phyloP scores from a whole-genome alignment of 2,888 invertebrate genomes.

The Argyresthia albistria region DNA sequence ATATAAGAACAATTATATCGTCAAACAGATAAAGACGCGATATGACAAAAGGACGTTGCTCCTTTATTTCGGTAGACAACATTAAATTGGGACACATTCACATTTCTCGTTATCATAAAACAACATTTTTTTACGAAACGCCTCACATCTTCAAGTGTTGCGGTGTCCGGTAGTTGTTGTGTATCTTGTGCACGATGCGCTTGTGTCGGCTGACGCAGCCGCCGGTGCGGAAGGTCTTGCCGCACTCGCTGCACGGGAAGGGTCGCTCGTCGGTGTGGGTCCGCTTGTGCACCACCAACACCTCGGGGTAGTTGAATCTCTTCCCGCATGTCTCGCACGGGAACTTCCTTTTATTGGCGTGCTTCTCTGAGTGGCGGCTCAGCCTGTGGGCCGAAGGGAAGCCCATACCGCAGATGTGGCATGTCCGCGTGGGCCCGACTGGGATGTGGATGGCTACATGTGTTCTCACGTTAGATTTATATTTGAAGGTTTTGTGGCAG shows the following conservation, averaged over 20 bases:
- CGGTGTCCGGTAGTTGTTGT: too few species aligned
- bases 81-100: slow-evolving; percentile 7
- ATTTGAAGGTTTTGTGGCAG: slow-evolving; percentile 63
- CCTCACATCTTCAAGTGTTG: too few species aligned
- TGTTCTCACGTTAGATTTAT: slow-evolving; percentile 54
- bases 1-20: not conserved
- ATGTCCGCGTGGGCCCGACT: slow-evolving; percentile 54
- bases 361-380: slow-evolving; percentile 60
- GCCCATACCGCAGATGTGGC: slow-evolving; percentile 65
- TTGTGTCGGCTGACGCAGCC: slow-evolving; percentile 62
- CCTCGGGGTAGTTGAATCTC: slow-evolving; percentile 65
- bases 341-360: slow-evolving; percentile 65
- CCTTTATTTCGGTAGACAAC: slow-evolving; percentile 49
- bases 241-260: slow-evolving; percentile 55
- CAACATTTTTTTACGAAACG: too few species aligned
- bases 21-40: slow-evolving; percentile 2
- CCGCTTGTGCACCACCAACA: slow-evolving; percentile 58
- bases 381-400: slow-evolving; percentile 67
- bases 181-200: slow-evolving; percentile 47
- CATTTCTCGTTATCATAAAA: too few species aligned
- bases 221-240: slow-evolving; percentile 60
- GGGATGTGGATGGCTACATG: slow-evolving; percentile 58
- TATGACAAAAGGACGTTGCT: slow-evolving; percentile 35
- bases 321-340: slow-evolving; percentile 68
- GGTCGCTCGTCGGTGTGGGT: slow-evolving; percentile 64